Conservation (phyloP, 2,888 invertebrate species). For the Chirona hameri region DNA sequence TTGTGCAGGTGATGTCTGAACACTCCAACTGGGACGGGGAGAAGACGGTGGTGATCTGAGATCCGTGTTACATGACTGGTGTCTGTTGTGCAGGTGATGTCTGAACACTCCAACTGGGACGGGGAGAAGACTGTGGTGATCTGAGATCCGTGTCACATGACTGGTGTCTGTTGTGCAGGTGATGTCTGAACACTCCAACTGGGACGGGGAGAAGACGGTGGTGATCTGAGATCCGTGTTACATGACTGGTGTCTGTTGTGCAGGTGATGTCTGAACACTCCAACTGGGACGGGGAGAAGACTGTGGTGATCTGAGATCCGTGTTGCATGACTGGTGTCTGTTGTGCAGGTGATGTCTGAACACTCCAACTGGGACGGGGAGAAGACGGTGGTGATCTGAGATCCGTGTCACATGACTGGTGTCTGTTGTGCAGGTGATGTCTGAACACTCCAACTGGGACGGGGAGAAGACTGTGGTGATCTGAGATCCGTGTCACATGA, state of each 20-base stretch:
- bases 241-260: not conserved
- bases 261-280: constrained; percentile 88
- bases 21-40: constrained; percentile 97
- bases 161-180: constrained; percentile 48
- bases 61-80: not conserved
- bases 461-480: constrained; percentile 98
- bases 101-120: constrained; percentile 94
- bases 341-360: constrained; percentile 75
- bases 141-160: not conserved
- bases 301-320: constrained; percentile 78
- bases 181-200: constrained; percentile 91
- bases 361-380: constrained; percentile 97
- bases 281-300: constrained; percentile 98
- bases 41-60: constrained; percentile 93
- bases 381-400: constrained; percentile 93
- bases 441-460: constrained; percentile 94
- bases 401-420: not conserved
- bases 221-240: constrained; percentile 63
- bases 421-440: constrained; percentile 62
- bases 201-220: constrained; percentile 99
- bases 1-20: constrained; percentile 75
- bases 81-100: constrained; percentile 62
- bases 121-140: constrained; percentile 98
- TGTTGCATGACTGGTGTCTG: not conserved
- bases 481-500: not conserved